phyloP scores from a whole-genome alignment of 2,113 vertebrate species.

The Rynchops niger region DNA sequence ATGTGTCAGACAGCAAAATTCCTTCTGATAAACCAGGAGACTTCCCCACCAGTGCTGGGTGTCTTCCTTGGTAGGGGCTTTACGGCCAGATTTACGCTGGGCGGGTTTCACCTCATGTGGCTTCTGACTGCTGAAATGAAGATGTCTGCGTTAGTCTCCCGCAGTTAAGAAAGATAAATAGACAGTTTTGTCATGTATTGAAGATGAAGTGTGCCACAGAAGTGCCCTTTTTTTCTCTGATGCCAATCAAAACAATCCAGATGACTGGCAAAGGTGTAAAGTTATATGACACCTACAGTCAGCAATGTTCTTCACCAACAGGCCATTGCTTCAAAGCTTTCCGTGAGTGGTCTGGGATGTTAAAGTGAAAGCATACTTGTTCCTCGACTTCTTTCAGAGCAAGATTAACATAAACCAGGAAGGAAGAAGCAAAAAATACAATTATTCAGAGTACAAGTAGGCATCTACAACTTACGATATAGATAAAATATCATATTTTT shows the following conservation, averaged over 20 bases:
- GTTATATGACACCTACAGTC: neutral
- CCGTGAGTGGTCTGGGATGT: neutral
- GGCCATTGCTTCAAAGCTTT: neutral
- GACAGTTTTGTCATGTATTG: neutral
- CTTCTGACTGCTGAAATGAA: neutral
- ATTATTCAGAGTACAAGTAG: neutral
- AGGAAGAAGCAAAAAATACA: neutral
- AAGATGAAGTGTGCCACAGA: neutral
- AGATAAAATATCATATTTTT: neutral
- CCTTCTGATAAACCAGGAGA: neutral
- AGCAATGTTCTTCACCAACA: neutral
- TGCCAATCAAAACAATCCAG: neutral
- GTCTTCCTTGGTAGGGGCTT: neutral
- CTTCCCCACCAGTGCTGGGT: neutral
- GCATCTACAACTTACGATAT: neutral
- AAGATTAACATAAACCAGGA: neutral
- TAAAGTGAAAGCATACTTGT: neutral
- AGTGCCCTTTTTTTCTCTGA: neutral
- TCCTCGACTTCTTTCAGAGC: neutral
- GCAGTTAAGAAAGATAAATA: neutral
- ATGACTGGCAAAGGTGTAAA: neutral
- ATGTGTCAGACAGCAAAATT: neutral
- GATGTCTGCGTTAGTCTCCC: neutral
- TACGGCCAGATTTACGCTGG: neutral
- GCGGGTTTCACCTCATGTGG: fast-evolving